Evolutionary conservation across 2,113 vertebrate species (phyloP), one percentile per base, ranked within the genome.

Genomic region (Xenopus borealis): DNA sequence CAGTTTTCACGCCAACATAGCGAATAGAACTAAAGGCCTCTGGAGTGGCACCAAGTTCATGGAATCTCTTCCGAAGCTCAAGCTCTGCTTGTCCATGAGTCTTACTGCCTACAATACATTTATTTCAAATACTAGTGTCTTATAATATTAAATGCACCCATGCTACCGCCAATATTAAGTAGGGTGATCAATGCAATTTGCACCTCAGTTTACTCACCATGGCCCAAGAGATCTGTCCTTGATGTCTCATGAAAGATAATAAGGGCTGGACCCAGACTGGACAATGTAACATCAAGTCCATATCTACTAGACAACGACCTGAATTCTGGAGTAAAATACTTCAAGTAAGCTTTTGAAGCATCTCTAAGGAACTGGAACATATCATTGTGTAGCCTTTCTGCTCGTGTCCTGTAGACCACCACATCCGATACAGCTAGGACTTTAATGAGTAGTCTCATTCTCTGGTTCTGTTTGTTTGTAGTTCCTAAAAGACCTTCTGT

Each of bases 321-420:
- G 50, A 94, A 88, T 79, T 94, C 90, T 0, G 86, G 88, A 55
- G 91, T 90, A 81, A 94, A 94, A 83, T 91, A 88, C 75, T 86
- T 89, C 77, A 91, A 82, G 73, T 93, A 94, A 64, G 92, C 92
- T n/a, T 81, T 86, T 0, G 92, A 94, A 12, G 92, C 92, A 1
- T 86, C 89, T 74, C 92, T 91, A 47, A 94, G 85, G 82, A 94
- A 94, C 70, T 91, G 84, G 81, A 92, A 94, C 89, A 94, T 91
- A 83, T 94, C 91, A 12, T 92, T 93, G 85, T 93, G 92, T 57
- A 94, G 88, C 40, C 92, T 85, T 84, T 94, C 91, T 0, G 92
- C 92, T 19, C 92, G 86, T 0, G 92, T 94, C 62, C 91, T 91
- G 80, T 93, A 94, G 23, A 94, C 58, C 0, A 87, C 91, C 10